Evolutionary conservation across 1,140 invertebrate genomes (phyloP).

Genomic region (Saccostrea cuccullata): DNA sequence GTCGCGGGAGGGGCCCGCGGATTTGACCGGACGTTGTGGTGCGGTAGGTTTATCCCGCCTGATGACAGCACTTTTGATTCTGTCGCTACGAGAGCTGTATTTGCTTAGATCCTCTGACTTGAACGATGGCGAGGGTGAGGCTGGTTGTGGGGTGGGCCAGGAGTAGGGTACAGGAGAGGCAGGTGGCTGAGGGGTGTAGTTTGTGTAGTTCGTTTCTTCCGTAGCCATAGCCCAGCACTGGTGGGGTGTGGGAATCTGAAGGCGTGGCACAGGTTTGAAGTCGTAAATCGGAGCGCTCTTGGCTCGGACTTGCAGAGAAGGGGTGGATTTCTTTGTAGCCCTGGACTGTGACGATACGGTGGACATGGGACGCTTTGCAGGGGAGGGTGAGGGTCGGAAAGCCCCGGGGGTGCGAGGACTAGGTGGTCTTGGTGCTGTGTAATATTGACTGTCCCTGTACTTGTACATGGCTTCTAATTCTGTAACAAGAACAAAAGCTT

Average conservation of each 20-base stretch:
- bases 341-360: conserved; percentile 48
- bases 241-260: conserved; percentile 64
- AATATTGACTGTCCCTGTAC: conserved; percentile 61
- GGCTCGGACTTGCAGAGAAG: conserved; percentile 48
- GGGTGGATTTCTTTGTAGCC: background rate
- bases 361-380: conserved; percentile 49
- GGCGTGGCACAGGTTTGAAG: conserved; percentile 59
- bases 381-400: conserved; percentile 44
- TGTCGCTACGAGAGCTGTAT: conserved; percentile 27
- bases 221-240: conserved; percentile 60
- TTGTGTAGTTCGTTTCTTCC: conserved; percentile 58
- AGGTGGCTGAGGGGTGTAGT: conserved; percentile 15
- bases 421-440: conserved; percentile 55
- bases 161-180: conserved; percentile 27
- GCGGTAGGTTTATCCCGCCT: conserved; percentile 53
- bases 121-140: conserved; percentile 25
- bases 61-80: conserved; percentile 64
- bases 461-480: conserved; percentile 64
- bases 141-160: conserved; percentile 18
- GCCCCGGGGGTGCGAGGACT: conserved; percentile 43
- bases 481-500: conserved; percentile 35
- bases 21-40: conserved; percentile 62
- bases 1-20: conserved; percentile 55
- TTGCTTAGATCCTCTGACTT: conserved; percentile 27
- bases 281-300: conserved; percentile 61